Conservation (phyloP, 2,888 invertebrate species). For the Petrolisthes cinctipes region DNA sequence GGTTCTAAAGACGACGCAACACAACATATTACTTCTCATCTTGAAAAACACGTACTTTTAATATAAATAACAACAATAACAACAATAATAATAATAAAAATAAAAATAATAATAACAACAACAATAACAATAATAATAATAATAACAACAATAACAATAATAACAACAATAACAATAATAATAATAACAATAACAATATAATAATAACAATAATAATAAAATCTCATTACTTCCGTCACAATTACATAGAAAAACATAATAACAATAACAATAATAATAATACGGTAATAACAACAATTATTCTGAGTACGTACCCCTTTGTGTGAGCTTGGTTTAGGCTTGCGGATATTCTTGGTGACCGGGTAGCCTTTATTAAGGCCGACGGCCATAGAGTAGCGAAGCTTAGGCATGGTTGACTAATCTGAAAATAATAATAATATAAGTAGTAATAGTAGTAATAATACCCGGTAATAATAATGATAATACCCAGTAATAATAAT, state of each 20-base stretch:
- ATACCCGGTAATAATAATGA: too few species aligned
- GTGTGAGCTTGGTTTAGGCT: constrained; percentile 51
- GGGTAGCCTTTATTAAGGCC: constrained; percentile 63
- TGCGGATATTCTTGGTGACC: constrained; percentile 58
- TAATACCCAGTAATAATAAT: too few species aligned
- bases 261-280: background rate
- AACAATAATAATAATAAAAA: background rate
- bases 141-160: background rate
- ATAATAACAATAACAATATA: background rate
- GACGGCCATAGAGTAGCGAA: constrained; percentile 43
- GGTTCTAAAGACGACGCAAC: too few species aligned
- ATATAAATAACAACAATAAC: background rate
- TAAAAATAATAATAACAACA: background rate
- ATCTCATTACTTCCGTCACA: too few species aligned
- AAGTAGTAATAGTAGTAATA: too few species aligned
- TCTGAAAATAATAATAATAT: too few species aligned
- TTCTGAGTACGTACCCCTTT: constrained; percentile 57
- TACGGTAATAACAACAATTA: background rate
- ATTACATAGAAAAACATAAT: too few species aligned
- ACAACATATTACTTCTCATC: too few species aligned
- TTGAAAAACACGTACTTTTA: too few species aligned
- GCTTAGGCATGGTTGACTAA: too few species aligned
- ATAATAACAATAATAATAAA: too few species aligned
- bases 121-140: background rate
- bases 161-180: background rate